Percentiles rank a stretch among this genome's conserved stretches.
Evolutionary conservation across 2,797 vertebrate genomes (phyloP).

Genomic region (Pipistrellus pipistrellus): DNA sequence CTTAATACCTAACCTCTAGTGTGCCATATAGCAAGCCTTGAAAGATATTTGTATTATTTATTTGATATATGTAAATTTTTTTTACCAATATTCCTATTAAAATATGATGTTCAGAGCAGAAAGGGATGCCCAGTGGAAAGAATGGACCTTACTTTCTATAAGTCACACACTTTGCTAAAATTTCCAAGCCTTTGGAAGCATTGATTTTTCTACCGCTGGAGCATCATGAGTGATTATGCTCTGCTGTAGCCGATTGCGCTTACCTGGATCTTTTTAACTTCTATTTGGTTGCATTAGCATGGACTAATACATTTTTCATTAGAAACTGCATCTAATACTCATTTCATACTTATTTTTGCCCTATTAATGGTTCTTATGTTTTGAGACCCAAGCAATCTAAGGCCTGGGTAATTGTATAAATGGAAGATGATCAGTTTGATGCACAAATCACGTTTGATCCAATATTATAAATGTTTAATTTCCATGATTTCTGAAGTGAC

Average conservation of each 20-base stretch:
- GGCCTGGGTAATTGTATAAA: slow-evolving; percentile 64
- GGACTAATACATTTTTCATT: slow-evolving; percentile 70
- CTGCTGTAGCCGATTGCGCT: background rate
- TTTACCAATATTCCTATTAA: slow-evolving; percentile 1
- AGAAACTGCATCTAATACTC: slow-evolving; percentile 65
- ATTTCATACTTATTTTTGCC: slow-evolving; percentile 78
- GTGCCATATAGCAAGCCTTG: background rate
- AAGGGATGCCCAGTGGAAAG: background rate
- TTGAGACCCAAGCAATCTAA: slow-evolving; percentile 65
- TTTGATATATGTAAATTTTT: background rate
- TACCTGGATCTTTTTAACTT: slow-evolving; percentile 58
- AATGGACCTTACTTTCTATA: background rate
- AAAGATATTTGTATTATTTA: slow-evolving; percentile 26
- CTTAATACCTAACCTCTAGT: background rate
- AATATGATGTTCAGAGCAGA: background rate
- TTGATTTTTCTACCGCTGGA: slow-evolving; percentile 56
- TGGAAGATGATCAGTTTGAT: slow-evolving; percentile 45
- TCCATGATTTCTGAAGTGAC: slow-evolving; percentile 64
- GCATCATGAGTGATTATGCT: slow-evolving; percentile 43
- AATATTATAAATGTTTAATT: slow-evolving; percentile 76
- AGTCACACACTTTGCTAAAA: slow-evolving; percentile 4
- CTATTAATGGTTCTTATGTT: slow-evolving; percentile 72
- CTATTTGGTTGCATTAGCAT: slow-evolving; percentile 58
- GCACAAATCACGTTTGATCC: background rate
- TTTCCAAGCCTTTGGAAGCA: slow-evolving; percentile 63